phyloP scores from a whole-genome alignment of 2,797 vertebrate genomes.

The Naso thynnoides region DNA sequence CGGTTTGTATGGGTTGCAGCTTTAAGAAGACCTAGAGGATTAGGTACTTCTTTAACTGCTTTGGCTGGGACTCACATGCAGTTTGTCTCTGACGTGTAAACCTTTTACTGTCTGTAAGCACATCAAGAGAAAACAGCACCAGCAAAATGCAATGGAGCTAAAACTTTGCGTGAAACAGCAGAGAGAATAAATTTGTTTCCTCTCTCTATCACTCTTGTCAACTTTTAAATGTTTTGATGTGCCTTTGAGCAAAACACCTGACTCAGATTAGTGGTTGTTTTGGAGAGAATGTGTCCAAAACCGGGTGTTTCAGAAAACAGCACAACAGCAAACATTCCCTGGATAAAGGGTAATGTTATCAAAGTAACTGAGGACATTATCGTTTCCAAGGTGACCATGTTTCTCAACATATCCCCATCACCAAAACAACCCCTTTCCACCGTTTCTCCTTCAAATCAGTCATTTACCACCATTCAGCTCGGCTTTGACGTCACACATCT shows the following conservation, averaged over 20 bases:
- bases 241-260: slow-evolving; percentile 14
- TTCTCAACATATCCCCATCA: slow-evolving; percentile 22
- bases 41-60: not conserved
- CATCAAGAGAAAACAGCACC: slow-evolving; percentile 1
- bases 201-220: not conserved
- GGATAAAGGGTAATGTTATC: not conserved
- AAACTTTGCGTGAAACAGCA: slow-evolving; percentile 18
- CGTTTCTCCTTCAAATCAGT: slow-evolving; percentile 15
- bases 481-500: slow-evolving; percentile 25
- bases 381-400: slow-evolving; percentile 34
- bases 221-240: slow-evolving; percentile 6
- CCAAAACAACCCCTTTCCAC: slow-evolving; percentile 9
- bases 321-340: not conserved
- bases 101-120: slow-evolving; percentile 16
- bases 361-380: slow-evolving; percentile 12
- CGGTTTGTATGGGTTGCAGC: too few species aligned
- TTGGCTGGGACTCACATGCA: not conserved
- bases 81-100: slow-evolving; percentile 10
- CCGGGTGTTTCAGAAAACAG: not conserved
- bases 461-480: slow-evolving; percentile 13
- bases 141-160: slow-evolving; percentile 35
- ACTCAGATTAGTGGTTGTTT: not conserved
- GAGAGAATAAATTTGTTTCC: not conserved
- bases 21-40: not conserved
- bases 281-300: not conserved